Evolutionary conservation across 2,113 vertebrate species (phyloP).

Genomic region (Mastomys coucha): DNA sequence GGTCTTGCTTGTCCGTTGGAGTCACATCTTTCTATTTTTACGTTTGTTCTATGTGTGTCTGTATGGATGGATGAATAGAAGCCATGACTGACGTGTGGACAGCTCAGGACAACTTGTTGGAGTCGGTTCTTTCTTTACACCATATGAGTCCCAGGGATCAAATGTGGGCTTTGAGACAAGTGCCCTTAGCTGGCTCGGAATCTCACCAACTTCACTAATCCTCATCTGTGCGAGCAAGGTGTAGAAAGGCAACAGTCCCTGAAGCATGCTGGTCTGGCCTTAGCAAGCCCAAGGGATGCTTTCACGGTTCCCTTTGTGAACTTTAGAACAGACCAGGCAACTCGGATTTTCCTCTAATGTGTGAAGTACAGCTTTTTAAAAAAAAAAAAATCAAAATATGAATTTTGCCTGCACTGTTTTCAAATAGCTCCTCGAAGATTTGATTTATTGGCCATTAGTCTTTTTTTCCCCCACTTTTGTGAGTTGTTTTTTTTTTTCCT

Average conservation of each 20-base stretch:
- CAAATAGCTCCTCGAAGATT: not conserved
- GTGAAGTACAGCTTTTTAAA: not conserved
- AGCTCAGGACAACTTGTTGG: not conserved
- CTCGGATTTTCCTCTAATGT: not conserved
- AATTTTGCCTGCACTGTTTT: not conserved
- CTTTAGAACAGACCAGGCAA: not conserved
- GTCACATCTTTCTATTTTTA: not conserved
- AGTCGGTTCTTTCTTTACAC: not conserved
- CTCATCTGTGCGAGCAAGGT: fast-evolving
- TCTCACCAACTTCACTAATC: not conserved
- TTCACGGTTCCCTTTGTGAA: not conserved
- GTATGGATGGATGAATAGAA: no score
- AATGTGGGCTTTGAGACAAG: not conserved
- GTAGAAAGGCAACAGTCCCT: fast-evolving
- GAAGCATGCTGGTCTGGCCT: not conserved
- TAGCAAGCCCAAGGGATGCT: not conserved
- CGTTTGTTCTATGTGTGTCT: not conserved
- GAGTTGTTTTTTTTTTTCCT: not conserved
- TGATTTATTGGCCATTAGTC: not conserved
- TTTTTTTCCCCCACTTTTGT: not conserved
- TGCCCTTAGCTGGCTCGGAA: not conserved
- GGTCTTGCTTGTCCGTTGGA: no score
- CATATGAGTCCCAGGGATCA: not conserved
- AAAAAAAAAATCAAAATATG: not conserved
- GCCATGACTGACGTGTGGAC: not conserved